Base-by-base conservation (phyloP, 2,888 invertebrate genomes). In the Drosophila prostipennis region DNA sequence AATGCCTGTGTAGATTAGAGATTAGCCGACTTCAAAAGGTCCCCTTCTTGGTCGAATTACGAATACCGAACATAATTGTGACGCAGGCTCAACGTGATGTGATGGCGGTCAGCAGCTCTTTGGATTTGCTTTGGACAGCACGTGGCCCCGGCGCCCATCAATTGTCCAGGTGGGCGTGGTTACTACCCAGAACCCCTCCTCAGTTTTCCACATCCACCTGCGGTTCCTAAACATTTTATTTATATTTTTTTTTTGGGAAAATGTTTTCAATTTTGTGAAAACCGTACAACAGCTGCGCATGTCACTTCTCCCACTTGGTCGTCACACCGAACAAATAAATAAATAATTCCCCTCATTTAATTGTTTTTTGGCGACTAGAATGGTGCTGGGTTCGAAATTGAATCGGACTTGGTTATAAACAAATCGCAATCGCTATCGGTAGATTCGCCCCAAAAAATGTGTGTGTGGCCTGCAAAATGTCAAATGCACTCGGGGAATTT, bases 1-100 rank as follows among this genome's bases (percentile, higher is more conserved):
- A 84, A 84, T 85, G 83, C 81, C 70, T 74, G 75, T 83, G 83
- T 81, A 84, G 85, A 83, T 84, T 85, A 78, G 72, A 84, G 84
- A 83, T 84, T 81, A 84, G 77, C 63, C 75, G 70, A 80, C 79
- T 78, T 80, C 72, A 80, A 79, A 83, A 54, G 54, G 63, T 29
- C 40, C 26, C 43, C 65, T 19, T 19, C 19, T 19, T 19, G 19
- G 19, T 2, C 19, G 76, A 77, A 80, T 80, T 78, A 76, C 77
- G 72, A 77, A 68, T 76, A 80, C 76, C 72, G 59, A 75, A 65
- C 55, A 67, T 51, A 73, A 77, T 72, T 79, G 74, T 69, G 68
- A 67, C 55, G 32, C 49, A 40, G 67, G 54, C 65, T 65, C 43
- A 53, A 56, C 70, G 68, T 81, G 77, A 78, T 69, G 75, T 81